Percentiles rank a stretch among this genome's conserved stretches.
These are phyloP conservation scores for Piezodorus guildinii DNA, from an alignment of 1,140 invertebrate species.

Conservation along the genomic window DNA sequence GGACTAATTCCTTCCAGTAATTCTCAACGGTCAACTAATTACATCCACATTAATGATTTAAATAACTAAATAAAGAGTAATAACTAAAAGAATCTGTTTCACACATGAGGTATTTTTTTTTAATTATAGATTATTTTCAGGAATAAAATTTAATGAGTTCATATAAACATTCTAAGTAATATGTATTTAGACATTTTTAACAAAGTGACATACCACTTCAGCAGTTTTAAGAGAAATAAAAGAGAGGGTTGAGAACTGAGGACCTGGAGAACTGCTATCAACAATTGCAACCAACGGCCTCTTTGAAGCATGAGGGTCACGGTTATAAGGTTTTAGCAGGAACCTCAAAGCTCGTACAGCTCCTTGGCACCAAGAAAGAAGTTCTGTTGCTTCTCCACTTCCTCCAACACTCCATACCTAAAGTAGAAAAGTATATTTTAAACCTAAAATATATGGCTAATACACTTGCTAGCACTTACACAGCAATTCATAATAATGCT, in stretches of 20 bases:
- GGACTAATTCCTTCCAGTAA: no score
- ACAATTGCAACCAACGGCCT: slow-evolving; percentile 79
- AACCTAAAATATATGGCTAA: no score
- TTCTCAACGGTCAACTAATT: no score
- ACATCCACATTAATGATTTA: no score
- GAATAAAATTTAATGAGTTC: no score
- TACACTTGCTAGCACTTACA: no score
- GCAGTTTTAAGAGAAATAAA: slow-evolving; percentile 83
- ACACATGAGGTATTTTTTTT: no score
- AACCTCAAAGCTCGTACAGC: slow-evolving; percentile 68
- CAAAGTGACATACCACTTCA: slow-evolving; percentile 53
- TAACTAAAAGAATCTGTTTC: no score
- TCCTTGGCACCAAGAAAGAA: slow-evolving; percentile 81
- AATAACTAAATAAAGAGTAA: no score
- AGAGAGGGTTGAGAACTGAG: slow-evolving; percentile 74
- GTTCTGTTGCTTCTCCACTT: slow-evolving; percentile 81
- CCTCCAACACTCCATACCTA: slow-evolving; percentile 65
- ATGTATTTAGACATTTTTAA: neutral
- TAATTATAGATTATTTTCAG: no score
- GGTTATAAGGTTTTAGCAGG: slow-evolving; percentile 57
- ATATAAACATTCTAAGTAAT: no score
- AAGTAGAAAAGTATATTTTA: neutral
- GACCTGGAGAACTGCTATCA: slow-evolving; percentile 65
- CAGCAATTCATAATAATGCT: no score
- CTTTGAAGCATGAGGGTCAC: slow-evolving; percentile 58